These are phyloP conservation scores for Pandemis heparana DNA, from an alignment of 2,888 invertebrate species.

Conservation along the genomic window DNA sequence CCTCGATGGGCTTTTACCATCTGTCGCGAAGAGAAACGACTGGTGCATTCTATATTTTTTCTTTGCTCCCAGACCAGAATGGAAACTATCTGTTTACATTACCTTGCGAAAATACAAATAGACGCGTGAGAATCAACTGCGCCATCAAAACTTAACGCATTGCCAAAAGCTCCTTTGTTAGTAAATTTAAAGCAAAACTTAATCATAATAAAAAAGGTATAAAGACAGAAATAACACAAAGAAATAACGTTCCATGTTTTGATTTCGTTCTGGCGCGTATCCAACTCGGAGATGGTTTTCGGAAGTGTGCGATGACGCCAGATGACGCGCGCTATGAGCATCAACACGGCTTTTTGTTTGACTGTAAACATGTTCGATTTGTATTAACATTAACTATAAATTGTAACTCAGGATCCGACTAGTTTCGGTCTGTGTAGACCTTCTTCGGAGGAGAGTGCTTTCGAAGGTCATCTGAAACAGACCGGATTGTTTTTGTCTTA, in stretches of 20 bases:
- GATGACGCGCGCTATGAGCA: neutral
- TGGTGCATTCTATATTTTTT: too few relatives aligned
- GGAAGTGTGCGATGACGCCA: conserved; percentile 13
- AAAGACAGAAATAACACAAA: conserved; percentile 37
- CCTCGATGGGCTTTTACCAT: too few relatives aligned
- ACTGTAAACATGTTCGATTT: neutral
- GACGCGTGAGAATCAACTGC: neutral
- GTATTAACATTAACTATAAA: too few relatives aligned
- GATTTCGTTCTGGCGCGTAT: conserved; percentile 17
- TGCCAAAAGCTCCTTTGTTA: neutral
- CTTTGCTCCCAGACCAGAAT: too few relatives aligned
- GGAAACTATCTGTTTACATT: too few relatives aligned
- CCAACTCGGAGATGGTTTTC: conserved; percentile 19
- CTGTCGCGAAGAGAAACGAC: too few relatives aligned
- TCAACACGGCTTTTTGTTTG: conserved; percentile 10
- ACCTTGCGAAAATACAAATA: neutral
- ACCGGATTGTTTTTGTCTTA: too few relatives aligned
- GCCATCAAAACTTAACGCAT: neutral
- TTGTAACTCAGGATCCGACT: too few relatives aligned
- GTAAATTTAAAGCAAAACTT: neutral
- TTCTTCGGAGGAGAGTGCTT: too few relatives aligned
- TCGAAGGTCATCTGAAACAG: too few relatives aligned
- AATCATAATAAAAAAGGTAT: conserved; percentile 17
- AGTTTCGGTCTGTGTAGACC: too few relatives aligned
- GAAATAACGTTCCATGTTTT: conserved; percentile 12